A percentile compares a stretch with the other conserved stretches of the same genome.
These are phyloP conservation scores for Mimas tiliae DNA, from an alignment of 2,888 invertebrate species.

Conservation along the genomic window DNA sequence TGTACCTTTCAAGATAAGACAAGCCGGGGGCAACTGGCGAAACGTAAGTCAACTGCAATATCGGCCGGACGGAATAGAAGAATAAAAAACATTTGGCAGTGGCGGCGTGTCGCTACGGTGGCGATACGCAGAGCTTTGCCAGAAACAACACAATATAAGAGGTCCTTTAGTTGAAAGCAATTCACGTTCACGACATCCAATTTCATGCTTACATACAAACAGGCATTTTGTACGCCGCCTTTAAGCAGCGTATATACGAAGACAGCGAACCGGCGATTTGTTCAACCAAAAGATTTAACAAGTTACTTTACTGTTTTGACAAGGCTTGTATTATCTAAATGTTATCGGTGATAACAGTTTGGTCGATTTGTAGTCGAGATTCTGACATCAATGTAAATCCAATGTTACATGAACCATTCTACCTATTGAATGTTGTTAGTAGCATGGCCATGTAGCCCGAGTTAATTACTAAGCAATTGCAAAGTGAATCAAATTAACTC, in stretches of 20 bases:
- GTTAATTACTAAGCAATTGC: conserved; percentile 42
- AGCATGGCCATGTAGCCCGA: conserved; percentile 24
- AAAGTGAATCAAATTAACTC: conserved; percentile 50
- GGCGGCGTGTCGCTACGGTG: conserved; percentile 57
- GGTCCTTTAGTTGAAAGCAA: conserved; percentile 71
- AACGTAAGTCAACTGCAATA: conserved; percentile 71
- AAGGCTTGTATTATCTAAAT: not conserved
- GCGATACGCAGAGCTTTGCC: conserved; percentile 69
- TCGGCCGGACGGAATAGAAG: conserved; percentile 60
- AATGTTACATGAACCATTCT: not conserved
- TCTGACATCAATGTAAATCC: not conserved
- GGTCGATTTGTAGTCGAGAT: not conserved
- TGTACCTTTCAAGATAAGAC: conserved; percentile 47
- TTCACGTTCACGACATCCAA: conserved; percentile 70
- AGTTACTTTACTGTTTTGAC: not conserved
- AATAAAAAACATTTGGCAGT: conserved; percentile 70
- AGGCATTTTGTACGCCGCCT: conserved; percentile 33
- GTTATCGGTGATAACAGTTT: too few species aligned
- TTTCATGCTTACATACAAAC: conserved; percentile 47
- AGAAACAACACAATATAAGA: conserved; percentile 78
- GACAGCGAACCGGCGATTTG: conserved; percentile 20
- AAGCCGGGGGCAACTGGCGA: conserved; percentile 42
- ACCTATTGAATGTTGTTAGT: not conserved
- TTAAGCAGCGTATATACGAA: conserved; percentile 23
- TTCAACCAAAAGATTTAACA: conserved; percentile 36